Conservation (phyloP, 2,888 invertebrate genomes). For the Trileptium ribeirensis region DNA sequence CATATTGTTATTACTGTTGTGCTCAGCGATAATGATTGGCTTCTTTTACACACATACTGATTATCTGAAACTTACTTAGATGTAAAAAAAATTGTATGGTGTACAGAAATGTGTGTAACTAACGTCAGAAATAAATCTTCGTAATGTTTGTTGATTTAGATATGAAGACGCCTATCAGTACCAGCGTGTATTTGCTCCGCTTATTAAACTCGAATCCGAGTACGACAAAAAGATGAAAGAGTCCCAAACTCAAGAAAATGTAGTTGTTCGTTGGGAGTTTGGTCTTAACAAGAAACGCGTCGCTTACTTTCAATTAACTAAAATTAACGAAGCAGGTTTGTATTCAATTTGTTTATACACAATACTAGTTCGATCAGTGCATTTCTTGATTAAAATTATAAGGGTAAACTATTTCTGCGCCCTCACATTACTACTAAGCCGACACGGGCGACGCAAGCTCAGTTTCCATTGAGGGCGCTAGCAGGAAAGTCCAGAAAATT, state of each 20-base stretch:
- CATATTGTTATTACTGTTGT: no score
- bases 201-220: conserved; percentile 93
- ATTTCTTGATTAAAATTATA: no score
- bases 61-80: no score
- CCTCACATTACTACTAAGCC: no score
- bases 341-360: no score
- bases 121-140: not conserved
- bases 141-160: conserved; percentile 55
- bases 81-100: not conserved
- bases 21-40: no score
- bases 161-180: conserved; percentile 99
- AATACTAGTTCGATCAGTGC: no score
- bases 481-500: no score
- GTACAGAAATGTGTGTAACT: not conserved
- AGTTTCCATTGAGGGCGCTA: no score
- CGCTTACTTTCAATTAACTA: conserved; percentile 91
- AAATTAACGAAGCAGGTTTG: conserved; percentile 72
- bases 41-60: no score
- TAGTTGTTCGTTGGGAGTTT: conserved; percentile 96
- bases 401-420: no score
- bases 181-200: conserved; percentile 91
- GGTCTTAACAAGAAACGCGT: conserved; percentile 95
- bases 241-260: conserved; percentile 94
- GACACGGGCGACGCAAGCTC: no score
- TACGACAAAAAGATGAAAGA: conserved; percentile 96